Percentiles rank a stretch among this genome's conserved stretches.
These are phyloP conservation scores for Cataglyphis cursor DNA, from an alignment of 2,888 invertebrate species.

Conservation along the genomic window DNA sequence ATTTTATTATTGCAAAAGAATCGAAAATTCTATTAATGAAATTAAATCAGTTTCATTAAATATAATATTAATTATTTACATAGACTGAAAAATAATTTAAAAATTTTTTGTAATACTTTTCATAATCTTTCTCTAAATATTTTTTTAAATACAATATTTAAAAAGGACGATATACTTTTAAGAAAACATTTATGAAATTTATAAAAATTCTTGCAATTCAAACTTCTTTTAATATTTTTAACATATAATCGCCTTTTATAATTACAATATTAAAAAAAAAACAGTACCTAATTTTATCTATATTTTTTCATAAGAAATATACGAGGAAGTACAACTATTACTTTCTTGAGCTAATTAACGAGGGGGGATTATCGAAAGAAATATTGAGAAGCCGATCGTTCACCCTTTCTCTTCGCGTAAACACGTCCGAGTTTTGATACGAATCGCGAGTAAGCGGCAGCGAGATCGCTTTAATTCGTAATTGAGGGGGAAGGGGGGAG, in stretches of 20 bases:
- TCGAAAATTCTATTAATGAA: background rate
- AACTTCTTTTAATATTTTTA: background rate
- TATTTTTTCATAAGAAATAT: background rate
- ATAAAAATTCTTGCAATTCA: background rate
- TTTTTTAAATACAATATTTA: background rate
- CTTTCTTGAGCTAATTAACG: conserved; percentile 28
- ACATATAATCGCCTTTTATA: background rate
- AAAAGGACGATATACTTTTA: background rate
- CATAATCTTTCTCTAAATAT: background rate
- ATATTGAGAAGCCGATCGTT: conserved; percentile 34
- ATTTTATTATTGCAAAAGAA: background rate
- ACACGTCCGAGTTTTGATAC: conserved; percentile 62
- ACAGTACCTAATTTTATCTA: background rate
- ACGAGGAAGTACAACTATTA: background rate
- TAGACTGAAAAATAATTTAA: background rate
- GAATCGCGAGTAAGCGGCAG: conserved; percentile 80
- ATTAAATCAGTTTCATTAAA: background rate
- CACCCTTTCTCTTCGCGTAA: conserved; percentile 40
- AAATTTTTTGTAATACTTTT: background rate
- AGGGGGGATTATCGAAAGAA: conserved; percentile 19
- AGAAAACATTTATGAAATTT: background rate
- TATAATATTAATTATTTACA: background rate
- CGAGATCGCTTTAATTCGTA: conserved; percentile 73
- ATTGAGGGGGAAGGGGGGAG: conserved; percentile 60
- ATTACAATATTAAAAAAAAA: background rate